Conservation (phyloP, 2,797 vertebrate species). For the Pelobates cultripes region DNA sequence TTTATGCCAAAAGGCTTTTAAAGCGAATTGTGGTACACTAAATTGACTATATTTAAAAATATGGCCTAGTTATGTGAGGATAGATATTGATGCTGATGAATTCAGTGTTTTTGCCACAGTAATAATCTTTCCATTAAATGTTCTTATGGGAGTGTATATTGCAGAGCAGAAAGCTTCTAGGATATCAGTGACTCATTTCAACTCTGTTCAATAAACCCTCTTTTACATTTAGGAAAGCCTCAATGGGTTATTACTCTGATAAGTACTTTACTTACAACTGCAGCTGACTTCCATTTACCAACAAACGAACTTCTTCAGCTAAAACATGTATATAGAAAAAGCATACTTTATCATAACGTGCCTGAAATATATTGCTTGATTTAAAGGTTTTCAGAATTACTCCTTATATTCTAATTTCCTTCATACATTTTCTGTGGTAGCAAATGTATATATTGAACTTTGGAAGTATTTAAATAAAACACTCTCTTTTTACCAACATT, state of each 20-base stretch:
- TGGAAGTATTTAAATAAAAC: conserved; percentile 49
- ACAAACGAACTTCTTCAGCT: conserved; percentile 54
- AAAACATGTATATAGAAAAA: conserved; percentile 49
- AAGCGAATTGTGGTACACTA: background rate
- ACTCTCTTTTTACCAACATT: conserved; percentile 38
- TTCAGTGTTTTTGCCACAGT: background rate
- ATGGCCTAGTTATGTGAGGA: background rate
- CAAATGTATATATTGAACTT: conserved; percentile 40
- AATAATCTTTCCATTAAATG: conserved; percentile 2
- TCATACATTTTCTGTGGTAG: conserved; percentile 49
- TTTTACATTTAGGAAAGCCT: conserved; percentile 10
- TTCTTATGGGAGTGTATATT: background rate
- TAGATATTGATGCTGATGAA: conserved; percentile 5
- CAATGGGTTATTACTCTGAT: conserved; percentile 42
- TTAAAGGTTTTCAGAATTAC: conserved; percentile 55
- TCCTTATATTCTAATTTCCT: conserved; percentile 50
- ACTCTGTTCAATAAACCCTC: background rate
- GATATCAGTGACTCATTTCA: background rate
- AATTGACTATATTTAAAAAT: conserved; percentile 5
- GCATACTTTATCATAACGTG: conserved; percentile 49
- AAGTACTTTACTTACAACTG: conserved; percentile 48
- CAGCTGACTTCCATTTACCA: conserved; percentile 46
- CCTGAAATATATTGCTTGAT: conserved; percentile 45
- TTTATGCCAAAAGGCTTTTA: background rate
- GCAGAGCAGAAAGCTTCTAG: background rate